phyloP scores from a whole-genome alignment of 2,888 invertebrate genomes.

The Catocala sponsa region DNA sequence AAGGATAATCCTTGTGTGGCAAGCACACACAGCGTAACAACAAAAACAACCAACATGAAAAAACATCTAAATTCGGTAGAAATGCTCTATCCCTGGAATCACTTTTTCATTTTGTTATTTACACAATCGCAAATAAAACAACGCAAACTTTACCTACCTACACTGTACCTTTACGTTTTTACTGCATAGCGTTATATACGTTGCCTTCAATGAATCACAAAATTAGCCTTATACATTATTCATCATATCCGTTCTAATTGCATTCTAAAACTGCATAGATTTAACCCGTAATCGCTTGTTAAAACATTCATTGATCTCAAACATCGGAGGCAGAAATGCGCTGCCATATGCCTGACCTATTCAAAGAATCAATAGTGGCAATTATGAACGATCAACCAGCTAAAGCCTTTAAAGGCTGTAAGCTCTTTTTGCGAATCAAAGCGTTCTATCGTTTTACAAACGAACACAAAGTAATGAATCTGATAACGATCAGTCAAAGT shows the following conservation, averaged over 20 bases:
- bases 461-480: conserved; percentile 54
- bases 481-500: conserved; percentile 51
- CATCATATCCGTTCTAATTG: neutral
- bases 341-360: conserved; percentile 29
- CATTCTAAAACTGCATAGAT: neutral
- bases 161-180: too few relatives aligned
- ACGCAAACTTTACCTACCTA: too few relatives aligned
- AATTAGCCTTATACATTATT: neutral
- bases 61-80: too few relatives aligned
- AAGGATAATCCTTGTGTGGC: too few relatives aligned
- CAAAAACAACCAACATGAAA: too few relatives aligned
- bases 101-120: too few relatives aligned
- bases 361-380: conserved; percentile 44
- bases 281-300: neutral
- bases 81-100: too few relatives aligned
- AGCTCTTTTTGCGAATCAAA: conserved; percentile 31
- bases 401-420: conserved; percentile 12
- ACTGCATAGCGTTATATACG: too few relatives aligned
- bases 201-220: too few relatives aligned
- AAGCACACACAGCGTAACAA: too few relatives aligned
- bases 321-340: conserved; percentile 16
- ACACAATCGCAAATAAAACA: too few relatives aligned
- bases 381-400: conserved; percentile 46
- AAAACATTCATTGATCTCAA: conserved; percentile 25
- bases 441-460: conserved; percentile 24